A percentile compares a stretch with the other conserved stretches of the same genome.
Conservation (phyloP, 2,113 vertebrate genomes). For the Phoxinus phoxinus region DNA sequence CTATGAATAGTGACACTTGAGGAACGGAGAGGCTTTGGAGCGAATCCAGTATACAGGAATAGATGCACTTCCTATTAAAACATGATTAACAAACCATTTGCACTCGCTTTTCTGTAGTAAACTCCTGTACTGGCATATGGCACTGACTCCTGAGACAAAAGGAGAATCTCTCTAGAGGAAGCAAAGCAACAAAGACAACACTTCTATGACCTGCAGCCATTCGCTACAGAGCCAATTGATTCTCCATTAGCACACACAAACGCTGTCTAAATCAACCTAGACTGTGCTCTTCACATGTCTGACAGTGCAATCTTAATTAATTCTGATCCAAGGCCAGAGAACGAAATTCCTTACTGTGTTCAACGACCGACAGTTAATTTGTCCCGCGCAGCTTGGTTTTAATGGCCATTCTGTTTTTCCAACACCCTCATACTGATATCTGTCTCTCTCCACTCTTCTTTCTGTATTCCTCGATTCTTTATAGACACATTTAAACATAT, state of each 20-base stretch:
- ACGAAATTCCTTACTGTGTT: constrained; percentile 61
- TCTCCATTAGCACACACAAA: constrained; percentile 51
- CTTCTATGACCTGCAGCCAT: constrained; percentile 41
- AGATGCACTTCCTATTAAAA: background rate
- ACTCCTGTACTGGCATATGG: background rate
- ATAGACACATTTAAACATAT: background rate
- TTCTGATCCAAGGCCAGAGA: constrained; percentile 69
- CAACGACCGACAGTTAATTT: constrained; percentile 60
- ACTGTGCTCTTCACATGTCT: constrained; percentile 40
- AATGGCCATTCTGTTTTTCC: constrained; percentile 44
- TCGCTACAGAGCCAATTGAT: constrained; percentile 48
- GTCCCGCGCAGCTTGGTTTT: constrained; percentile 48
- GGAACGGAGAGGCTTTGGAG: background rate
- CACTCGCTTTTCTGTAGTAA: background rate
- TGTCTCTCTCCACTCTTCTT: background rate
- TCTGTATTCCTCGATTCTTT: background rate
- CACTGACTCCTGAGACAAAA: constrained; percentile 11
- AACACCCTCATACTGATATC: constrained; percentile 24
- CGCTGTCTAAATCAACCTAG: constrained; percentile 46
- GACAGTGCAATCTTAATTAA: constrained; percentile 68
- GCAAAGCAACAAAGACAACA: constrained; percentile 35
- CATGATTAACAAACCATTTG: background rate
- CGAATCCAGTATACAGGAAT: background rate
- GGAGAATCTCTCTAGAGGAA: background rate
- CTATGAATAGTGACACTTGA: background rate